A percentile compares a stretch with the other conserved stretches of the same genome.
Evolutionary conservation across 1,140 invertebrate genomes (phyloP).

Genomic region (Fopius arisanus): DNA sequence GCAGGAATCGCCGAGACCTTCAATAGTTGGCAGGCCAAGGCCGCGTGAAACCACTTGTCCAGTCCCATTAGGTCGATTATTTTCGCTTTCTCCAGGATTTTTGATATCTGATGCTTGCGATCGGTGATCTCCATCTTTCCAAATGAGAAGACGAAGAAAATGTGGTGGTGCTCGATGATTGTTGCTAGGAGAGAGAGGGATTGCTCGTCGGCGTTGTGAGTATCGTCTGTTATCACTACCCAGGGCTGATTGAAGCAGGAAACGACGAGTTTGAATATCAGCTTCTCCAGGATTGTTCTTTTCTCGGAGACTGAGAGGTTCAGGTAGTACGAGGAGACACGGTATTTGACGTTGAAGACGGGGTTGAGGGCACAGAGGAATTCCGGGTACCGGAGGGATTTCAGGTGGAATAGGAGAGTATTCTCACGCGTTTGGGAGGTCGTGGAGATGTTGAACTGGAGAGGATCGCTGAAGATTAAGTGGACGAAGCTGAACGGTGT

Average conservation of each 20-base stretch:
- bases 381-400: slow-evolving; percentile 47
- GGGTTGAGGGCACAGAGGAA: slow-evolving; percentile 65
- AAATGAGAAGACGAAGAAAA: slow-evolving; percentile 51
- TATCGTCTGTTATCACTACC: slow-evolving; percentile 67
- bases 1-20: slow-evolving; percentile 68
- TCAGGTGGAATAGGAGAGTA: slow-evolving; percentile 53
- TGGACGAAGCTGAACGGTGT: slow-evolving; percentile 57
- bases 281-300: slow-evolving; percentile 49
- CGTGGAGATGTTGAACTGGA: slow-evolving; percentile 54
- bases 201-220: slow-evolving; percentile 65
- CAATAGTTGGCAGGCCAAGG: slow-evolving; percentile 70
- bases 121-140: slow-evolving; percentile 42
- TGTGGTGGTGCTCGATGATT: slow-evolving; percentile 48
- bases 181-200: slow-evolving; percentile 64
- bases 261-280: slow-evolving; percentile 49
- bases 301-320: slow-evolving; percentile 44
- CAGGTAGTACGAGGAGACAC: slow-evolving; percentile 49
- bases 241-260: slow-evolving; percentile 58
- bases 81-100: slow-evolving; percentile 44
- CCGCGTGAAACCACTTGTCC: slow-evolving; percentile 68
- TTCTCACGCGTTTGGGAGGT: slow-evolving; percentile 56
- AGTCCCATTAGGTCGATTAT: slow-evolving; percentile 52
- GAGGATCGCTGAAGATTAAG: slow-evolving; percentile 58
- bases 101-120: slow-evolving; percentile 35
- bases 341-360: slow-evolving; percentile 66